Evolutionary conservation across 2,888 invertebrate genomes (phyloP).

Genomic region (Malacosoma neustria): DNA sequence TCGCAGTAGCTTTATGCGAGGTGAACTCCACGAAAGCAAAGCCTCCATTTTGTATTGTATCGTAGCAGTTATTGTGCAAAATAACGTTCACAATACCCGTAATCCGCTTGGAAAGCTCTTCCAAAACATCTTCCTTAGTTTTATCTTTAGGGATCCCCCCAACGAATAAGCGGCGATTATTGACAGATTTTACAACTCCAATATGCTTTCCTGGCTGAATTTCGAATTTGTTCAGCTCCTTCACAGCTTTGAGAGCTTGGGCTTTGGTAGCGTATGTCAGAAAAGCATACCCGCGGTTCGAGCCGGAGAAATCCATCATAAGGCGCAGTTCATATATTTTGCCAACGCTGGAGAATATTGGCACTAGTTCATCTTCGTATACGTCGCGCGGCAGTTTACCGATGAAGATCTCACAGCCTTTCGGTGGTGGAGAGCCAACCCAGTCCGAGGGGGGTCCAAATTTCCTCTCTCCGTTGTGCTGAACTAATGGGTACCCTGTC

Average conservation of each 20-base stretch:
- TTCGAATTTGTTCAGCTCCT: slow-evolving; percentile 78
- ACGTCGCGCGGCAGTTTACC: slow-evolving; percentile 86
- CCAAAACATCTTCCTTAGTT: slow-evolving; percentile 76
- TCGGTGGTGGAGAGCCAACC: slow-evolving; percentile 64
- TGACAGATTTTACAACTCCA: slow-evolving; percentile 85
- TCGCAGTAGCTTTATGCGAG: slow-evolving; percentile 83
- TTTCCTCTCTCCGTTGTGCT: slow-evolving; percentile 86
- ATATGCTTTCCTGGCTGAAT: slow-evolving; percentile 78
- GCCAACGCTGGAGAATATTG: slow-evolving; percentile 79
- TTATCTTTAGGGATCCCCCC: slow-evolving; percentile 83
- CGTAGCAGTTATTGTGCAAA: slow-evolving; percentile 75
- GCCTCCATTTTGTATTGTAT: slow-evolving; percentile 80
- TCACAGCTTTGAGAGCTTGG: slow-evolving; percentile 80
- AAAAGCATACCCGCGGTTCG: slow-evolving; percentile 87
- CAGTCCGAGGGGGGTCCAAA: slow-evolving; percentile 79
- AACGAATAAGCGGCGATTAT: slow-evolving; percentile 87
- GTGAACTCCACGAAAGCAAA: slow-evolving; percentile 90
- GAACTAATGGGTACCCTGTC: slow-evolving; percentile 77
- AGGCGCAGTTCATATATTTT: slow-evolving; percentile 83
- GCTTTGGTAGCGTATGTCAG: slow-evolving; percentile 75
- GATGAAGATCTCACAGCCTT: slow-evolving; percentile 86
- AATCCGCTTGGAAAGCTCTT: slow-evolving; percentile 76
- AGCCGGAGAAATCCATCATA: slow-evolving; percentile 89
- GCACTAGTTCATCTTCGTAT: slow-evolving; percentile 86
- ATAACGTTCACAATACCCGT: slow-evolving; percentile 81